phyloP scores from a whole-genome alignment of 2,113 vertebrate genomes.

The Narcine bancroftii region DNA sequence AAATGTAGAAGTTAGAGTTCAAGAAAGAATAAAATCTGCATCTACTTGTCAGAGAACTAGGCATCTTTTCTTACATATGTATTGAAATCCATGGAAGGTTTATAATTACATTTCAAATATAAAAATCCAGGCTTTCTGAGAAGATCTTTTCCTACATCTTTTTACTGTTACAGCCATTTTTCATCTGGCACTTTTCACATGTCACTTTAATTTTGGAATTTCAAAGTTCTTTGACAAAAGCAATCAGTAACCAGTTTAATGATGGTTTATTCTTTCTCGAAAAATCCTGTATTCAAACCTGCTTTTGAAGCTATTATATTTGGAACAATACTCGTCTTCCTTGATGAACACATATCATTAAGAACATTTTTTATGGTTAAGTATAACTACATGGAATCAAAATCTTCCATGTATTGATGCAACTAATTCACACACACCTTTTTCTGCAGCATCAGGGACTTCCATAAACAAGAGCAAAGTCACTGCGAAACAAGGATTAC shows the following conservation, averaged over 20 bases:
- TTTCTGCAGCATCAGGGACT: neutral
- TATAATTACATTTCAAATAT: slow-evolving; percentile 31
- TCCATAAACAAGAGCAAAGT: neutral
- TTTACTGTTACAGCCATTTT: slow-evolving; percentile 25
- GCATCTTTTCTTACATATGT: neutral
- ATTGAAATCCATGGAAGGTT: slow-evolving; percentile 15
- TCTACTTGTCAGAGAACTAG: neutral
- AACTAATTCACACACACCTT: neutral
- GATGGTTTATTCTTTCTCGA: neutral
- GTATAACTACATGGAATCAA: neutral
- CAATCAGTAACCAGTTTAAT: neutral
- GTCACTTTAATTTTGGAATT: slow-evolving; percentile 11
- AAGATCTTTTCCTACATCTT: neutral
- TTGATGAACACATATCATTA: neutral
- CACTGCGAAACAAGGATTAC: neutral
- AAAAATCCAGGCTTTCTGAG: slow-evolving; percentile 1
- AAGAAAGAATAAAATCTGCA: neutral
- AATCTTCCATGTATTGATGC: neutral
- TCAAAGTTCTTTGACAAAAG: neutral
- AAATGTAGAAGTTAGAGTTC: neutral
- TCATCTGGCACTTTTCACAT: neutral
- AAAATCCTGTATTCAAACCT: neutral
- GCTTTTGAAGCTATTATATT: neutral
- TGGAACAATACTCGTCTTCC: neutral
- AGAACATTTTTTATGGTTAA: neutral